Conservation (phyloP, 2,888 invertebrate genomes). For the Drosophila phalerata region DNA sequence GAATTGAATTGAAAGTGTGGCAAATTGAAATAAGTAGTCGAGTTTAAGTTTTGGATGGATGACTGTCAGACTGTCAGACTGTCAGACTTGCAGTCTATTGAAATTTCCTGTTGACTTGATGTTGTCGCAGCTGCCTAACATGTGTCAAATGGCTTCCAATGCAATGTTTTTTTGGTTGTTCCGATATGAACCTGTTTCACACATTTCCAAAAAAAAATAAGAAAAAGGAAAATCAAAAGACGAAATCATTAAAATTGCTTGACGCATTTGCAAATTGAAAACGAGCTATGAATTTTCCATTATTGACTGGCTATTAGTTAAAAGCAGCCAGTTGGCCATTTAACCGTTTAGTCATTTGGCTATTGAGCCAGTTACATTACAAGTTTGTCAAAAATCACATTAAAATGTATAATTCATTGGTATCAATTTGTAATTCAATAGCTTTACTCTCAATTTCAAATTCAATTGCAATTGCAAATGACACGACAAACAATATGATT, state of each 20-base stretch:
- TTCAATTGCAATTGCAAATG: conserved; percentile 29
- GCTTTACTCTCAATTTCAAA: conserved; percentile 19
- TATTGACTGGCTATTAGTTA: conserved; percentile 1
- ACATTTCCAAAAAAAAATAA: not conserved
- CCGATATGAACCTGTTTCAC: conserved; percentile 5
- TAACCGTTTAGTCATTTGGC: not conserved
- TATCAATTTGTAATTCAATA: conserved; percentile 50
- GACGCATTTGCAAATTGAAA: conserved; percentile 36
- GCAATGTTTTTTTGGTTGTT: not conserved
- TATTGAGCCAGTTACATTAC: not conserved
- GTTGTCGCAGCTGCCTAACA: conserved; percentile 3
- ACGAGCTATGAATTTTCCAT: conserved; percentile 37
- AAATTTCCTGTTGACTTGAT: conserved; percentile 18
- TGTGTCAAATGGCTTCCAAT: not conserved
- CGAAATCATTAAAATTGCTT: conserved; percentile 12
- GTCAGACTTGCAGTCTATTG: not conserved
- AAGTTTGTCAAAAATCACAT: conserved; percentile 17
- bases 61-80: not conserved
- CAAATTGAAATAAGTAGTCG: not conserved
- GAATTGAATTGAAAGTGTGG: not conserved
- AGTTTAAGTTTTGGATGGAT: conserved; percentile 6
- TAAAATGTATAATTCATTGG: conserved; percentile 20
- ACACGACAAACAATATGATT: conserved; percentile 1
- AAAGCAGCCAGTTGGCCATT: not conserved
- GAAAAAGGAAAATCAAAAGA: not conserved